Base-by-base conservation (phyloP, 2,113 vertebrate genomes). In the Myiagra hebetior region DNA sequence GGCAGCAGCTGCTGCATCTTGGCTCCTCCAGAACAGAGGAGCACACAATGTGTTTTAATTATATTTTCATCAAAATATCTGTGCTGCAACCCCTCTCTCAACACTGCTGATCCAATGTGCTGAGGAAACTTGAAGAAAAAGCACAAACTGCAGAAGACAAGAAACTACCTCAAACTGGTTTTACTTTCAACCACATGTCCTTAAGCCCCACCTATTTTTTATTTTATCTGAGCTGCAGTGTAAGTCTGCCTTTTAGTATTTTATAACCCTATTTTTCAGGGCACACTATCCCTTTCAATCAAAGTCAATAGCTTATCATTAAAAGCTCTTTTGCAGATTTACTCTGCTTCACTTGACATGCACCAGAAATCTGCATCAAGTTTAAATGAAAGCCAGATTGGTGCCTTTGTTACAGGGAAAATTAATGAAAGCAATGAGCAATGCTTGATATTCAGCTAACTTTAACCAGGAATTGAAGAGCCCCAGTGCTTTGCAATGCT, bases 231-330 rank as follows among this genome's bases (percentile, higher is more conserved):
- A 67, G 60, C 72, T 88, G 72, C 55, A 80, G 28, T 65, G 8
- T 60, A 68, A 59, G 16, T 37, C 55, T 86, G 42, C 50, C 47
- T 94, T 83, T 88, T 9, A 83, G 76, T 13, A 24, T 70, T 96
- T 96, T 86, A 87, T 81, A 93, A 91, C 35, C 30, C 33, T 75
- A 8, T 81, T 92, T 95, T 84, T 86, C 89, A 92, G 79, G 73
- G 47, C 56, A 84, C 21, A 13, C n/a, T 70, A 80, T 74, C 83
- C 75, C 67, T 89, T 93, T 79, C 4, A 2, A 87, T 89, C 93
- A 81, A 78, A 95, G 73, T 47, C 52, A 70, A 10, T 1, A 78
- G 50, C 55, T 93, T 74, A 89, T 55, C 76, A 87, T 67, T 87
- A 89, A 84, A 89, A 95, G 35, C 60, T 47, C 41, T 87, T 89